These are phyloP conservation scores for Drosophila simulans DNA, from an alignment of 1,140 invertebrate genomes.

Conservation along the genomic window DNA sequence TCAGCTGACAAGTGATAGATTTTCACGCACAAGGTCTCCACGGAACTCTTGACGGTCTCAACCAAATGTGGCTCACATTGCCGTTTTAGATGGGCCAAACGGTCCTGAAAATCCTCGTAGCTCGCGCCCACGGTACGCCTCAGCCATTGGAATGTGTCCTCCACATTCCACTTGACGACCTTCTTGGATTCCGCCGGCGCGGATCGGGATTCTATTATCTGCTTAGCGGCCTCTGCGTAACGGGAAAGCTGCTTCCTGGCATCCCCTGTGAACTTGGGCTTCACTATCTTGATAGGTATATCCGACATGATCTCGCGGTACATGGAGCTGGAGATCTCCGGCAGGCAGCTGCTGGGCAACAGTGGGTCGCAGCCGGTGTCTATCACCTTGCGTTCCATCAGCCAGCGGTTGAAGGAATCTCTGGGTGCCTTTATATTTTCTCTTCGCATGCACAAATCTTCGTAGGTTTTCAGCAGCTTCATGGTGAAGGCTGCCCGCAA, in stretches of 20 bases:
- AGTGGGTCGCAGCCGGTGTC: slow-evolving; percentile 95
- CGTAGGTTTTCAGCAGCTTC: slow-evolving; percentile 95
- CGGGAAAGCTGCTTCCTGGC: slow-evolving; percentile 97
- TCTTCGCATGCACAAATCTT: slow-evolving; percentile 96
- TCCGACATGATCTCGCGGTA: slow-evolving; percentile 99
- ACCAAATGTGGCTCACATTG: slow-evolving; percentile 98
- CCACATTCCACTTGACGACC: slow-evolving; percentile 99
- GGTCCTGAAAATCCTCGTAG: slow-evolving; percentile 97
- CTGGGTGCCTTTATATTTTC: slow-evolving; percentile 97
- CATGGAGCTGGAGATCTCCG: slow-evolving; percentile 97
- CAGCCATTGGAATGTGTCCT: slow-evolving; percentile 98
- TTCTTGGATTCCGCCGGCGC: slow-evolving; percentile 97
- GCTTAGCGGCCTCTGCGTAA: slow-evolving; percentile 98
- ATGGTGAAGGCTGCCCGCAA: slow-evolving; percentile 91
- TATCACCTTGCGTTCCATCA: slow-evolving; percentile 97
- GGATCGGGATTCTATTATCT: slow-evolving; percentile 97
- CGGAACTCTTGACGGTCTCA: slow-evolving; percentile 96
- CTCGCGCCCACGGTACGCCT: slow-evolving; percentile 96
- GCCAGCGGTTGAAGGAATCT: slow-evolving; percentile 98
- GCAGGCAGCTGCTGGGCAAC: slow-evolving; percentile 95
- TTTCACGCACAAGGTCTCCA: slow-evolving; percentile 97
- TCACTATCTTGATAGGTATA: slow-evolving; percentile 97
- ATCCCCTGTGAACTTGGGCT: slow-evolving; percentile 97
- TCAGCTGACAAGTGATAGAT: slow-evolving; percentile 97
- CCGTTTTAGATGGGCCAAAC: slow-evolving; percentile 88